phyloP scores from a whole-genome alignment of 2,113 vertebrate species.

The Eolophus roseicapilla region DNA sequence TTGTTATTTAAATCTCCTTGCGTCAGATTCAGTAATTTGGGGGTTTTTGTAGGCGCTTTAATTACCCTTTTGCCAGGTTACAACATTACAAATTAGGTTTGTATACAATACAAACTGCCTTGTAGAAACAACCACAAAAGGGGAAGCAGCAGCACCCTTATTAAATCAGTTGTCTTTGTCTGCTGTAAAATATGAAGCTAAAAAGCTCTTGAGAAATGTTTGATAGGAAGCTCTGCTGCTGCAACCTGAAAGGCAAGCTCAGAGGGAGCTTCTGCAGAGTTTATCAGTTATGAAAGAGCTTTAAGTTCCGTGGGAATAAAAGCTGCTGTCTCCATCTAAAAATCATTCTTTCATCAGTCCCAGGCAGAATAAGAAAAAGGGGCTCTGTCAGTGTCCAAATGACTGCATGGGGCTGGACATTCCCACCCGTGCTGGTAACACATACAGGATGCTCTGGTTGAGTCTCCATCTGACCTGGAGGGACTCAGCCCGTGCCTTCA shows the following conservation, averaged over 20 bases:
- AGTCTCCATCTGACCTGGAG: background rate
- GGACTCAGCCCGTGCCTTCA: background rate
- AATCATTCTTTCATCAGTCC: background rate
- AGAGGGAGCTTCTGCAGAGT: background rate
- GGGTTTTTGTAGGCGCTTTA: background rate
- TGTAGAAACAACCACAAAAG: background rate
- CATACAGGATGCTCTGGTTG: background rate
- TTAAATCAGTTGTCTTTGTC: constrained; percentile 33
- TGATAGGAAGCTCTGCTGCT: background rate
- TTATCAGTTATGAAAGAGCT: background rate
- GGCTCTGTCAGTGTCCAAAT: background rate
- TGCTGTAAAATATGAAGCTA: constrained; percentile 1
- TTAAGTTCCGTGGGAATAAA: background rate
- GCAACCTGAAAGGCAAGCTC: constrained; percentile 8
- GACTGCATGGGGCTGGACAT: background rate
- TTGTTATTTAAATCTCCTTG: constrained; percentile 33
- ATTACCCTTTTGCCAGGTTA: constrained; percentile 11
- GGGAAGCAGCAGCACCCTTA: constrained; percentile 9
- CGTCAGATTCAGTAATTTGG: background rate
- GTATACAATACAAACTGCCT: background rate
- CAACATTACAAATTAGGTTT: background rate
- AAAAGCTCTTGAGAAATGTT: constrained; percentile 32
- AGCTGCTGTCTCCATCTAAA: background rate
- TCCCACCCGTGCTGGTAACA: background rate
- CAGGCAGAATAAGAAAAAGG: background rate